These are phyloP conservation scores for Corythoichthys haematopterus DNA, from an alignment of 2,113 vertebrate genomes.

Conservation along the genomic window DNA sequence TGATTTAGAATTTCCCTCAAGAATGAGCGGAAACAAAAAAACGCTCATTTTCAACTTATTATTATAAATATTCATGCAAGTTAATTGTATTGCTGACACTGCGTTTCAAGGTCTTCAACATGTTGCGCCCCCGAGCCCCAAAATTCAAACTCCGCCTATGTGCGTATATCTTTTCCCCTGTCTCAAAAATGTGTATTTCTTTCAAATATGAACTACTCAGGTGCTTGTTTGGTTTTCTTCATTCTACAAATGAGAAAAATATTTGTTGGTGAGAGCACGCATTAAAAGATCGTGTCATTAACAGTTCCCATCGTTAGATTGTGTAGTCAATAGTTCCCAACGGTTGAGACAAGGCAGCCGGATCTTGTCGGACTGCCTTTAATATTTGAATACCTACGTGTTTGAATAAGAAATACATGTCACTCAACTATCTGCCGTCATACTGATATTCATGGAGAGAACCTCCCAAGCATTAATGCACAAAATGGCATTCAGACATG, in stretches of 20 bases:
- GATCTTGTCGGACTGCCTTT: conserved; percentile 41
- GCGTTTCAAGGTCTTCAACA: too few relatives aligned
- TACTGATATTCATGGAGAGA: conserved; percentile 41
- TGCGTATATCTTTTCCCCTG: too few relatives aligned
- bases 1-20: too few relatives aligned
- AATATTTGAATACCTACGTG: conserved; percentile 38
- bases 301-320: conserved; percentile 23
- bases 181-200: conserved; percentile 26
- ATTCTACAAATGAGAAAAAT: neutral
- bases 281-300: conserved; percentile 32
- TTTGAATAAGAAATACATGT: conserved; percentile 37
- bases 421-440: conserved; percentile 57
- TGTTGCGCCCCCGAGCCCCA: too few relatives aligned
- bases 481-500: conserved; percentile 29
- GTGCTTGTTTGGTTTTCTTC: conserved; percentile 9
- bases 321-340: conserved; percentile 28
- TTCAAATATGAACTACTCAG: neutral
- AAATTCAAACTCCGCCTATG: too few relatives aligned
- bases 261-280: conserved; percentile 2
- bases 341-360: conserved; percentile 43
- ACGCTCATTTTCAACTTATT: too few relatives aligned
- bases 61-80: too few relatives aligned
- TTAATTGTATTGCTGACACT: too few relatives aligned
- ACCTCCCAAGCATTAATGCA: conserved; percentile 8
- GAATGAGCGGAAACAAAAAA: too few relatives aligned